Conservation (phyloP, 2,888 invertebrate species). For the Athalia rosae region DNA sequence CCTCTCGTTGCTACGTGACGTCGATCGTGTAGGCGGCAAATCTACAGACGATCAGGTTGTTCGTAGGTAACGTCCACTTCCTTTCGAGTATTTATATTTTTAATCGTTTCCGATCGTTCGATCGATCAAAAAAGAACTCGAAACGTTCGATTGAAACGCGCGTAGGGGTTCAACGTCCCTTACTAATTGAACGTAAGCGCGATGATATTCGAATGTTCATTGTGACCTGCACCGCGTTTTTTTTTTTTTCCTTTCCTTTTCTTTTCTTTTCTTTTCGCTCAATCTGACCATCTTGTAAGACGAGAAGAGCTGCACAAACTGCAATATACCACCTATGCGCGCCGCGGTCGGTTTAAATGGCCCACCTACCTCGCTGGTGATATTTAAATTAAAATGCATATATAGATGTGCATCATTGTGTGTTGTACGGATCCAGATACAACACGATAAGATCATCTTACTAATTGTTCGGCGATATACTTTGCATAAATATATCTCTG, state of each 20-base stretch:
- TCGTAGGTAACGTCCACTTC: not conserved
- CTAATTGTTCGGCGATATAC: constrained; percentile 16
- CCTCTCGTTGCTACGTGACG: constrained; percentile 21
- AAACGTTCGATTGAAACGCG: not conserved
- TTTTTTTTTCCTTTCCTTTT: too few species aligned
- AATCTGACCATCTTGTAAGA: too few species aligned
- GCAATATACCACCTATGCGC: not conserved
- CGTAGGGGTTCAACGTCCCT: not conserved
- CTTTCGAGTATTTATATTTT: not conserved
- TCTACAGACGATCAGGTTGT: too few species aligned
- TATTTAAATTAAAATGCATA: not conserved
- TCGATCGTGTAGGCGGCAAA: not conserved
- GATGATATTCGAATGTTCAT: too few species aligned
- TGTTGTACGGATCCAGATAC: not conserved
- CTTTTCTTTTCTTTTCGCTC: too few species aligned
- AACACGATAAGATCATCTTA: constrained; percentile 18
- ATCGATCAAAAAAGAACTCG: not conserved
- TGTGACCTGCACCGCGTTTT: too few species aligned
- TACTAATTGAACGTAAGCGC: too few species aligned
- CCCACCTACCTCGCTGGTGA: too few species aligned
- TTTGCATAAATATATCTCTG: not conserved
- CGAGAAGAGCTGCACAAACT: not conserved
- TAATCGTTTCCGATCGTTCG: not conserved
- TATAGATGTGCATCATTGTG: constrained; percentile 20
- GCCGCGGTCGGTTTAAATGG: too few species aligned